Conservation (phyloP, 2,113 vertebrate genomes). For the Gasterosteus nipponicus region DNA sequence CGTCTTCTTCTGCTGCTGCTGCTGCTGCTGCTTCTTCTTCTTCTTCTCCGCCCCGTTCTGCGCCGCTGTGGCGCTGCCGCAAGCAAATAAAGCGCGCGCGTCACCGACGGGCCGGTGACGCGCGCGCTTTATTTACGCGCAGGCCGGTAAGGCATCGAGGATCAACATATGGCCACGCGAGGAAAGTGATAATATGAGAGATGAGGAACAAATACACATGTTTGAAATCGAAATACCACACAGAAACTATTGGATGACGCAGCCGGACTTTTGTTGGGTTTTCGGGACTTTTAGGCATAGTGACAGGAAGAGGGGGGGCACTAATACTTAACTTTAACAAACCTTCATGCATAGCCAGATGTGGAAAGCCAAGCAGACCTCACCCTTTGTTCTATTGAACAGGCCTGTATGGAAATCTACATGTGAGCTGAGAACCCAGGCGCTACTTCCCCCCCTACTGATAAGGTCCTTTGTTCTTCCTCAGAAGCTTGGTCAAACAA, state of each 20-base stretch:
- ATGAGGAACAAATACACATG: neutral
- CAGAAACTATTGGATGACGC: neutral
- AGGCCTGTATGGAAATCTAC: no score
- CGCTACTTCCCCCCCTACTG: no score
- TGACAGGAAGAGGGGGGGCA: no score
- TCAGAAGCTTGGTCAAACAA: no score
- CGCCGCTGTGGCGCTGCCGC: conserved; percentile 44
- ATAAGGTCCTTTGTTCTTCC: no score
- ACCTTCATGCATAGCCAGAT: no score
- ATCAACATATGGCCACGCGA: neutral
- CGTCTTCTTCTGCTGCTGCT: neutral
- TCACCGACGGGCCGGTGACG: conserved; percentile 39
- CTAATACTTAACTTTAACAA: no score
- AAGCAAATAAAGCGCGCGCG: conserved; percentile 52
- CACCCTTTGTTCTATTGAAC: no score
- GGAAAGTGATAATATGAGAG: neutral
- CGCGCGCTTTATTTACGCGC: conserved; percentile 4
- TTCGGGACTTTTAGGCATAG: conserved; percentile 19
- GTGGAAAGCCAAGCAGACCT: no score
- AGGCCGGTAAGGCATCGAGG: neutral
- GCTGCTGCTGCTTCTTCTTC: neutral
- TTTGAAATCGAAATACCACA: neutral
- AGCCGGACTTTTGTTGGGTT: conserved; percentile 10
- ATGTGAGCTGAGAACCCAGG: no score
- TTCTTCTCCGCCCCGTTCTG: conserved; percentile 32